Evolutionary conservation across 2,797 vertebrate species (phyloP).

Genomic region (Acanthurus lineatus): DNA sequence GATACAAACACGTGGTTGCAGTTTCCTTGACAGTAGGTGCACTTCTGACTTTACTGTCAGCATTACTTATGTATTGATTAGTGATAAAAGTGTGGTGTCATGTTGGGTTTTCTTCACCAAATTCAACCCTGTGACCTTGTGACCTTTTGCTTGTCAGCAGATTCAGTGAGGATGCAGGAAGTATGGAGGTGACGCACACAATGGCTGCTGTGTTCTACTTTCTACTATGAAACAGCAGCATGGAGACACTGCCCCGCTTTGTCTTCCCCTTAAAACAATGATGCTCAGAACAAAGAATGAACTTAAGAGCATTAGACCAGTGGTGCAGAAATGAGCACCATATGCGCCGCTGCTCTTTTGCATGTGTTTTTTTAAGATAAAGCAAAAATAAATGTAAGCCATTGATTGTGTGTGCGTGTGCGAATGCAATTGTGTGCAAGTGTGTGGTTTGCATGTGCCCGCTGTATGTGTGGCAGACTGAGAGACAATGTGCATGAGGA

Average conservation of each 20-base stretch:
- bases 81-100: constrained; percentile 18
- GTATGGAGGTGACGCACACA: constrained; percentile 69
- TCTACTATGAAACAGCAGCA: constrained; percentile 55
- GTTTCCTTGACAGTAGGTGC: background rate
- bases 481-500: constrained; percentile 15
- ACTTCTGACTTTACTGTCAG: background rate
- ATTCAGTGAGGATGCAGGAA: constrained; percentile 57
- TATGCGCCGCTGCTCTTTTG: constrained; percentile 61
- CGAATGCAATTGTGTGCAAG: constrained; percentile 12
- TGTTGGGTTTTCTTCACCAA: constrained; percentile 10
- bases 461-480: constrained; percentile 16
- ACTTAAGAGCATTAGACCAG: constrained; percentile 77
- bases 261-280: constrained; percentile 75
- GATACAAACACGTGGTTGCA: background rate
- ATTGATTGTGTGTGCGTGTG: constrained; percentile 48
- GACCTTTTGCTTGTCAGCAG: constrained; percentile 51
- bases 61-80: background rate
- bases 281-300: constrained; percentile 75
- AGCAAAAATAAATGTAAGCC: constrained; percentile 37
- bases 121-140: constrained; percentile 28
- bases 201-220: constrained; percentile 72
- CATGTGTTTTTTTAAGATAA: constrained; percentile 65
- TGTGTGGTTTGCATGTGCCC: constrained; percentile 17
- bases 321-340: constrained; percentile 78
- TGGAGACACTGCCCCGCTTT: constrained; percentile 68